Conservation (phyloP, 1,140 invertebrate genomes). For the Zaprionus lachaisei region DNA sequence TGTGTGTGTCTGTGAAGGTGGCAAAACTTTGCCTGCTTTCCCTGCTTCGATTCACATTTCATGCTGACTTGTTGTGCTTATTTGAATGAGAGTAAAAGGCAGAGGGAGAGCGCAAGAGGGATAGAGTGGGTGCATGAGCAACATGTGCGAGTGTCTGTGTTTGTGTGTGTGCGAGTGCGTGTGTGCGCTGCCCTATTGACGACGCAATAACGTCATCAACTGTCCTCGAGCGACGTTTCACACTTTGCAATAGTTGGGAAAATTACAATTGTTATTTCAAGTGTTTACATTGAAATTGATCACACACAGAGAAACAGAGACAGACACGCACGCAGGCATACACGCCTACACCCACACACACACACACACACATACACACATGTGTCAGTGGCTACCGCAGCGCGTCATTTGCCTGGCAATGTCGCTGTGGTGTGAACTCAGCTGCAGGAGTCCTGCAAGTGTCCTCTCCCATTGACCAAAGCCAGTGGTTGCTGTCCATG, state of each 20-base stretch:
- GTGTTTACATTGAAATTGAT: constrained; percentile 72
- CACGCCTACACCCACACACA: constrained; percentile 13
- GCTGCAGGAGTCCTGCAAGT: constrained; percentile 28
- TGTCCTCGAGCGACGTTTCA: constrained; percentile 61
- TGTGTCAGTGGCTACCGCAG: constrained; percentile 30
- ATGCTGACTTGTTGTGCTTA: constrained; percentile 13
- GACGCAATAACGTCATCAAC: constrained; percentile 74
- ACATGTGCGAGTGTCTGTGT: constrained; percentile 40
- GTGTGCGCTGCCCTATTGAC: constrained; percentile 51
- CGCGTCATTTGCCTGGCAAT: constrained; percentile 23
- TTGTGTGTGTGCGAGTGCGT: not conserved
- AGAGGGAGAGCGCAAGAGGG: not conserved
- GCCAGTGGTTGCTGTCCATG: not conserved
- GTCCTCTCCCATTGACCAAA: constrained; percentile 21
- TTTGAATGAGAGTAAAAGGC: constrained; percentile 18
- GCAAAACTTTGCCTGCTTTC: constrained; percentile 33
- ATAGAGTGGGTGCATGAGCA: constrained; percentile 3
- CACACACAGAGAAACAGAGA: constrained; percentile 15
- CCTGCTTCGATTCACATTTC: constrained; percentile 35
- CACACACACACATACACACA: constrained; percentile 5
- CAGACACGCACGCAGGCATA: constrained; percentile 8
- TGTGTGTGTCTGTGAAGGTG: not conserved
- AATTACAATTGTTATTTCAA: constrained; percentile 72
- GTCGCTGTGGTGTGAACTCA: constrained; percentile 42
- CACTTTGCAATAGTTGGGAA: constrained; percentile 70